Evolutionary conservation across 2,113 vertebrate species (phyloP).

Genomic region (Vanacampus margaritifer): DNA sequence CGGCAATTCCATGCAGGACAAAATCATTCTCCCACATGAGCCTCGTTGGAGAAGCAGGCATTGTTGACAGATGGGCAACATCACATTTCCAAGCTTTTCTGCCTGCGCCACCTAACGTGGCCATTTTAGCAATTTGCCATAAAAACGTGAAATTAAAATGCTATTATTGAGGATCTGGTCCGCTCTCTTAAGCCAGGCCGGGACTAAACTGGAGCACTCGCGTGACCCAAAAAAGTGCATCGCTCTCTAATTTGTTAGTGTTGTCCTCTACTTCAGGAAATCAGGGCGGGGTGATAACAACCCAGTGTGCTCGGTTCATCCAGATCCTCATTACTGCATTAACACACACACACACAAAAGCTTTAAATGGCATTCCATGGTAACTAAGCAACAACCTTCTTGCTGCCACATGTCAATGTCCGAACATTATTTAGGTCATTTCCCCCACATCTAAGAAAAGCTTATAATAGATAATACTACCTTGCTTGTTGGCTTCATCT

Average conservation of each 20-base stretch:
- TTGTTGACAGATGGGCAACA: too few relatives aligned
- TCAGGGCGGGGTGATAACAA: conserved; percentile 12
- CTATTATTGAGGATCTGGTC: background rate
- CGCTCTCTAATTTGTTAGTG: conserved; percentile 34
- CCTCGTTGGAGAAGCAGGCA: too few relatives aligned
- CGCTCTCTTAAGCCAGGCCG: background rate
- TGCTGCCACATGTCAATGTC: background rate
- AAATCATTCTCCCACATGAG: too few relatives aligned
- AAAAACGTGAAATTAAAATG: too few relatives aligned
- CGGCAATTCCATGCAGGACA: too few relatives aligned
- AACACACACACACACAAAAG: background rate
- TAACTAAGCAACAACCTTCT: conserved; percentile 15
- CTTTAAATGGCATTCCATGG: background rate
- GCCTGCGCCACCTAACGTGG: too few relatives aligned
- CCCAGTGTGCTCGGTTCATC: conserved; percentile 8
- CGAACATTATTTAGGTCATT: conserved; percentile 5
- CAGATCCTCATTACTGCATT: background rate
- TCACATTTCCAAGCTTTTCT: too few relatives aligned
- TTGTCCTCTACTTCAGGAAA: conserved; percentile 20
- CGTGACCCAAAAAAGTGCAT: conserved; percentile 49
- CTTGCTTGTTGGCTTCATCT: conserved; percentile 7
- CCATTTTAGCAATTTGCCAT: too few relatives aligned
- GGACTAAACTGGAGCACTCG: conserved; percentile 17
- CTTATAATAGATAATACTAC: background rate
- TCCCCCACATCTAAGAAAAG: background rate